These are phyloP conservation scores for Cryptocephalus moraei DNA, from an alignment of 2,888 invertebrate species.

Conservation along the genomic window DNA sequence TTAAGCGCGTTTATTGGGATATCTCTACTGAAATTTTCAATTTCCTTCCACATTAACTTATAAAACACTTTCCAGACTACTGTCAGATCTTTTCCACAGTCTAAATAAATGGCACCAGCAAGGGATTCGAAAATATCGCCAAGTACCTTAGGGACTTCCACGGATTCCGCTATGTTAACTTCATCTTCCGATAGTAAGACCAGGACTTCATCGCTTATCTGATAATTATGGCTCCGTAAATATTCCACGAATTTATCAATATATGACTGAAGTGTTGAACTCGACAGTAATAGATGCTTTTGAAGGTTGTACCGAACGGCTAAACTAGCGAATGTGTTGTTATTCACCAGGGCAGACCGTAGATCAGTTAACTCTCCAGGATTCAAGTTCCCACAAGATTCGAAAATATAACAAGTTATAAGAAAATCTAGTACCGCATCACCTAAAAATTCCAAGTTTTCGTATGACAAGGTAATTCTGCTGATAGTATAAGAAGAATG, in stretches of 20 bases:
- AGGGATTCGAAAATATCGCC: conserved; percentile 92
- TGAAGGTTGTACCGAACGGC: conserved; percentile 80
- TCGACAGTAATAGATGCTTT: conserved; percentile 52
- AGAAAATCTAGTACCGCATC: conserved; percentile 88
- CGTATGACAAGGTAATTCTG: conserved; percentile 77
- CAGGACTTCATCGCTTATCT: conserved; percentile 56
- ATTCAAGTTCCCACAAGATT: conserved; percentile 54
- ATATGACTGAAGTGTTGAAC: conserved; percentile 41
- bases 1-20: conserved; percentile 89
- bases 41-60: conserved; percentile 75
- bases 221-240: conserved; percentile 49
- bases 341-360: conserved; percentile 92
- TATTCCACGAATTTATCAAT: conserved; percentile 54
- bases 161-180: conserved; percentile 56
- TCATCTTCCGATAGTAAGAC: conserved; percentile 51
- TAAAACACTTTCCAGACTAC: conserved; percentile 76
- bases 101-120: conserved; percentile 84
- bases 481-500: conserved; percentile 84
- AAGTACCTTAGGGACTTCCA: conserved; percentile 82
- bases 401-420: conserved; percentile 79
- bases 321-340: conserved; percentile 86
- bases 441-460: conserved; percentile 83
- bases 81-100: conserved; percentile 62
- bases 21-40: conserved; percentile 66
- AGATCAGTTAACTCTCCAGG: conserved; percentile 90